Evolutionary conservation across 2,888 invertebrate species (phyloP).

Genomic region (Lysandra coridon): DNA sequence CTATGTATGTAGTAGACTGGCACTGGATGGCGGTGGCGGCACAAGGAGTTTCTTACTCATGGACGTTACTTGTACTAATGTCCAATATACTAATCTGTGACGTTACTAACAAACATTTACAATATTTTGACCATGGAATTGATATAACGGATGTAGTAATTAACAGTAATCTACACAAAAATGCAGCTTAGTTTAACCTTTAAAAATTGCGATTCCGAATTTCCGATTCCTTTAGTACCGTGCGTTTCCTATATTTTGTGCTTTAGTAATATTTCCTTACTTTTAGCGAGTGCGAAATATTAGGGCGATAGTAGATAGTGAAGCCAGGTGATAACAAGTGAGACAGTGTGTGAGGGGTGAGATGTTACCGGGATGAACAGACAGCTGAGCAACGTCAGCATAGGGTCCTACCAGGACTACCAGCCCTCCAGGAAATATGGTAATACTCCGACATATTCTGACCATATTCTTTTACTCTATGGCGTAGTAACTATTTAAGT

Average conservation of each 20-base stretch:
- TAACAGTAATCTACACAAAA: neutral
- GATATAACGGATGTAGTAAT: neutral
- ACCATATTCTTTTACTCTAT: no score
- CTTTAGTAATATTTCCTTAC: neutral
- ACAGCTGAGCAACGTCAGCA: constrained; percentile 73
- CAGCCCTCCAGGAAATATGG: constrained; percentile 71
- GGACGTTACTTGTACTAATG: neutral
- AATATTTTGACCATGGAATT: neutral
- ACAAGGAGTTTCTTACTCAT: neutral
- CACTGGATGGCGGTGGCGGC: neutral
- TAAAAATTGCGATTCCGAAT: neutral
- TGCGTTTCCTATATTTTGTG: neutral
- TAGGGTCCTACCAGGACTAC: constrained; percentile 73
- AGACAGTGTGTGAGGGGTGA: constrained; percentile 20
- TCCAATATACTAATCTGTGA: no score
- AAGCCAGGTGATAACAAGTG: constrained; percentile 13
- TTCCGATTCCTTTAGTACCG: neutral
- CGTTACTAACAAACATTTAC: neutral
- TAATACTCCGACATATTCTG: constrained; percentile 44
- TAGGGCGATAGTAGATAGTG: neutral
- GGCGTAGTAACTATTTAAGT: no score
- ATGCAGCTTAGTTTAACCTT: neutral
- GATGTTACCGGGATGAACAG: constrained; percentile 62
- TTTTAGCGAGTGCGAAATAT: neutral
- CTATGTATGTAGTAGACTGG: no score